Evolutionary conservation across 1,140 invertebrate genomes (phyloP).

Genomic region (Eciton burchellii): DNA sequence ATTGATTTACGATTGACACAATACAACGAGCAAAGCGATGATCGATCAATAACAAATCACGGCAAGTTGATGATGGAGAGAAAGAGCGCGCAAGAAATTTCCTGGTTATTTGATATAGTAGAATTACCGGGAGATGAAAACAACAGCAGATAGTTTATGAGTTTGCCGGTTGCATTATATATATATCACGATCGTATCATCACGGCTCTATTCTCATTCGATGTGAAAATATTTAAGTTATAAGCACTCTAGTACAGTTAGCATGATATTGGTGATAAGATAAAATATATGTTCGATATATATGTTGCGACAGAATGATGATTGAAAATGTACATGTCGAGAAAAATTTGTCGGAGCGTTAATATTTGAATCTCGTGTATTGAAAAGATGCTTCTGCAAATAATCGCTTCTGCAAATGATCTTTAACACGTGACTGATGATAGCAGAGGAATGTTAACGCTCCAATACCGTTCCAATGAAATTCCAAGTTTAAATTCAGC

Average conservation of each 20-base stretch:
- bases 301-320: neutral
- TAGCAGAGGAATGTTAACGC: slow-evolving; percentile 40
- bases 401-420: slow-evolving; percentile 12
- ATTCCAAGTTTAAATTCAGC: slow-evolving; percentile 47
- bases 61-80: slow-evolving; percentile 3
- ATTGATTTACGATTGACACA: slow-evolving; percentile 56
- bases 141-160: neutral
- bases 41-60: slow-evolving; percentile 27
- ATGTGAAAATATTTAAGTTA: neutral
- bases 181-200: neutral
- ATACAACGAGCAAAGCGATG: slow-evolving; percentile 21
- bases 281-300: neutral
- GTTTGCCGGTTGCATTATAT: neutral
- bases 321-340: neutral
- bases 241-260: neutral
- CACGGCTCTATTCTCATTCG: neutral
- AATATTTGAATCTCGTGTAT: slow-evolving; percentile 9
- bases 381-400: slow-evolving; percentile 37
- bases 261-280: neutral
- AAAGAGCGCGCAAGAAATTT: slow-evolving; percentile 18
- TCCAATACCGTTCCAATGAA: slow-evolving; percentile 31
- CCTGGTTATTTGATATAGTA: slow-evolving; percentile 3
- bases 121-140: neutral
- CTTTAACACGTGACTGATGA: slow-evolving; percentile 47
- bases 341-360: slow-evolving; percentile 25